Percentiles rank a stretch among this genome's conserved stretches.
Conservation (phyloP, 1,140 invertebrate genomes). For the Macrosteles quadrilineatus region DNA sequence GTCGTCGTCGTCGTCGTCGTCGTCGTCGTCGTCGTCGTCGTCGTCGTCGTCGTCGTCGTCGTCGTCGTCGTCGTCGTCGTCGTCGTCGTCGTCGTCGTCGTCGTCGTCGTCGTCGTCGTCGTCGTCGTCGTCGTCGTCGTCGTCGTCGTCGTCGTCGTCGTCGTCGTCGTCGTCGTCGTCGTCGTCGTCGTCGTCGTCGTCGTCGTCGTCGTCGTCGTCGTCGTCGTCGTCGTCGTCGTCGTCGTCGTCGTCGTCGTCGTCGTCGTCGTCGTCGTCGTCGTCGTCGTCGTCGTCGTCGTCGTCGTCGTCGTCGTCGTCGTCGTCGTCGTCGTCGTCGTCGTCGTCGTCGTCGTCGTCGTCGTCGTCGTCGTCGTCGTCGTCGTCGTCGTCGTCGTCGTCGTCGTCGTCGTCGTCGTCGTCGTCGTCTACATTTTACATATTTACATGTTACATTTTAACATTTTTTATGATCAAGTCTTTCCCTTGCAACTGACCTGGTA, state of each 20-base stretch:
- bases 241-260: slow-evolving; percentile 1
- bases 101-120: background rate
- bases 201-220: background rate
- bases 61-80: slow-evolving; percentile 2
- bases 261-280: slow-evolving; percentile 5
- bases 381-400: slow-evolving; percentile 1
- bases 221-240: background rate
- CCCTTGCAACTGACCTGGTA: too few relatives aligned
- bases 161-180: background rate
- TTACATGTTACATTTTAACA: too few relatives aligned
- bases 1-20: background rate
- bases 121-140: background rate
- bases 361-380: background rate
- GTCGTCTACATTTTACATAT: too few relatives aligned
- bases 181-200: background rate
- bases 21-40: background rate
- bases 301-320: background rate
- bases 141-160: background rate
- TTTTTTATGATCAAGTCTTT: too few relatives aligned
- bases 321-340: background rate
- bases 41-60: slow-evolving; percentile 5
- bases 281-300: background rate
- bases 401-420: too few relatives aligned
- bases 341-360: background rate
- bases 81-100: slow-evolving; percentile 3